Conservation (phyloP, 1,140 invertebrate species). For the Temnothorax nylanderi region DNA sequence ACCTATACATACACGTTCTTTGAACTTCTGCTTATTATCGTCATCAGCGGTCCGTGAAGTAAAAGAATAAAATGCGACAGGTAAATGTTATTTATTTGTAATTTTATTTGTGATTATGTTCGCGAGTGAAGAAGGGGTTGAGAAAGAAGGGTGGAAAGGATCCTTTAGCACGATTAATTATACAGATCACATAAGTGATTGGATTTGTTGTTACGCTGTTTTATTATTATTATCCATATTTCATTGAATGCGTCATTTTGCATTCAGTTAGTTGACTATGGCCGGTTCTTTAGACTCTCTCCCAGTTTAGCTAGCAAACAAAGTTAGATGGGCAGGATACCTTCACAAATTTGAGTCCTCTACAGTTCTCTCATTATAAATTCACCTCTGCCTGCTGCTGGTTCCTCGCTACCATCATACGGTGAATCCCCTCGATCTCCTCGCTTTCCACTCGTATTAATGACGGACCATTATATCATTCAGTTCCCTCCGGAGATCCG, state of each 20-base stretch:
- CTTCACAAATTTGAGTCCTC: conserved; percentile 84
- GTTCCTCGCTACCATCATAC: conserved; percentile 48
- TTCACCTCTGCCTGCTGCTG: conserved; percentile 74
- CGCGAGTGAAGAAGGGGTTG: conserved; percentile 12
- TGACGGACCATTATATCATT: conserved; percentile 83
- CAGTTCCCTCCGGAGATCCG: conserved; percentile 57
- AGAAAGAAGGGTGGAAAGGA: conserved; percentile 67
- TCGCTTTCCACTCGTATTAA: conserved; percentile 83
- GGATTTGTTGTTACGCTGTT: conserved; percentile 80
- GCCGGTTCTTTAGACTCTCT: conserved; percentile 58
- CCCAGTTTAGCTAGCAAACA: conserved; percentile 67
- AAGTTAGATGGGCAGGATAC: conserved; percentile 72
- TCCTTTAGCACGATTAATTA: conserved; percentile 81
- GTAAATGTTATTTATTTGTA: conserved; percentile 80
- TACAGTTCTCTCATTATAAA: conserved; percentile 85
- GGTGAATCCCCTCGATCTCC: conserved; percentile 76
- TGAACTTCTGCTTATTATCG: conserved; percentile 50
- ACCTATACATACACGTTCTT: background rate
- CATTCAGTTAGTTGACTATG: conserved; percentile 50
- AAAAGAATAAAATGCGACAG: conserved; percentile 71
- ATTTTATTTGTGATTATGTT: conserved; percentile 78
- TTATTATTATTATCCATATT: conserved; percentile 37
- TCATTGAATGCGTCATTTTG: background rate
- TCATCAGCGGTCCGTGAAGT: background rate
- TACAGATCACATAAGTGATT: conserved; percentile 84